phyloP scores from a whole-genome alignment of 1,140 invertebrate genomes.

The Epicauta chinensis region DNA sequence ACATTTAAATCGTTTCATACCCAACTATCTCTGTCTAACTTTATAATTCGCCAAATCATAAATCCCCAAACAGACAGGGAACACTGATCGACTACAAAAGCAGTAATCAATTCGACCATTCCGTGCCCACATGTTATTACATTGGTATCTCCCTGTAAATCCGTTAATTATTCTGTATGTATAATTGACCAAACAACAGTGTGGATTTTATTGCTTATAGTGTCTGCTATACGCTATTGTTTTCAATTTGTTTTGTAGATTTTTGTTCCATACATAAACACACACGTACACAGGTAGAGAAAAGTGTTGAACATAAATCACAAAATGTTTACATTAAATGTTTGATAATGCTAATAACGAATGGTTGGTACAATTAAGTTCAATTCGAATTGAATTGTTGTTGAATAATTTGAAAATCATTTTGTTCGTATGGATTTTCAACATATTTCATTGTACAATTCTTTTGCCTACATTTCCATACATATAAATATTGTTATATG shows the following conservation, averaged over 20 bases:
- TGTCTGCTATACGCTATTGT: no score
- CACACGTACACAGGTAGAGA: no score
- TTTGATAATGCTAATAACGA: no score
- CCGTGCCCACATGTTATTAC: slow-evolving; percentile 25
- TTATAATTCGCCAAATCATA: slow-evolving; percentile 25
- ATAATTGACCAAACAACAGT: slow-evolving; percentile 17
- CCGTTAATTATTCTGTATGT: slow-evolving; percentile 20
- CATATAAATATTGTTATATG: not conserved
- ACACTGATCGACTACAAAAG: slow-evolving; percentile 31
- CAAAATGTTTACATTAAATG: no score
- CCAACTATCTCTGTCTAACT: not conserved
- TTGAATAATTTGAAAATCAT: not conserved
- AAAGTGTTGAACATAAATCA: no score
- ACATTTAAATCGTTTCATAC: slow-evolving; percentile 17
- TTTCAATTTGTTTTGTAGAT: no score
- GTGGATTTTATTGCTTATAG: slow-evolving; percentile 13
- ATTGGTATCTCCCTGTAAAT: slow-evolving; percentile 22
- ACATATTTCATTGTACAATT: no score
- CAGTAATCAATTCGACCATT: slow-evolving; percentile 30
- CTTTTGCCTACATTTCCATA: no score
- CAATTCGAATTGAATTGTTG: not conserved
- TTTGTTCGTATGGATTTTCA: not conserved
- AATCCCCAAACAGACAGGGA: slow-evolving; percentile 25
- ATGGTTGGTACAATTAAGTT: not conserved
- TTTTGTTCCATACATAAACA: no score